Base-by-base conservation (phyloP, 2,888 invertebrate species). In the Pristionchus japonicus region DNA sequence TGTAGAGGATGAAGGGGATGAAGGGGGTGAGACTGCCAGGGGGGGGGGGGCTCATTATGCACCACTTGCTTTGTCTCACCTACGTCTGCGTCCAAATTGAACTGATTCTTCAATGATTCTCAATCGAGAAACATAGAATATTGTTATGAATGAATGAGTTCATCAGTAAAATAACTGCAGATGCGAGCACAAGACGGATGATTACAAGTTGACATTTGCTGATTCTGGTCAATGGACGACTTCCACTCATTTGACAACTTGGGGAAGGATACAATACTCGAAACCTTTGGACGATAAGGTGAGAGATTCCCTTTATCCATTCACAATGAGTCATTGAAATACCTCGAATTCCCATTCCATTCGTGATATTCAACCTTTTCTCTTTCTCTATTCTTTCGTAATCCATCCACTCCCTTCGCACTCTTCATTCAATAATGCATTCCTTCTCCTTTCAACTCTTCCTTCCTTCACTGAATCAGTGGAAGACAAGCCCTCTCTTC, bases 161-260 rank as follows among this genome's bases (percentile, higher is more conserved):
- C 13, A 74, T 3, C 15, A 27, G 23, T 13, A 64, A 64, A n/a
- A n/a, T 27, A 64, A n/a, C n/a, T 86, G 40, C 89, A 90, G 49
- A 87, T 89, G 57, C 88, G 90, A 74, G 37, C 49, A 77, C 43
- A 91, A 91, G 49, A 93, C 91, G 77, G 93, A 93, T 88, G 94
- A 94, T 88, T 94, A 94, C 91, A 93, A 93, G 89, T 88, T 94
- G 89, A 93, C 94, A 52, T 94, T 94, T 87, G 93, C 91, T 17
- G 94, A 94, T 88, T 92, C 92, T 37, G 94, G 94, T 15, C 93
- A 94, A 74, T 94, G 94, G 94, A 91, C 70, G 7, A 52, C 57
- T 0, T 52, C 86, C 49, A 43, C 27, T 20, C 82, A 80, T 49
- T 83, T 94, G 86, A 94, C 94, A n/a, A 94, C 94, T n/a, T 94